These are phyloP conservation scores for Melanotaenia duboulayi DNA, from an alignment of 2,113 vertebrate species.

Conservation along the genomic window DNA sequence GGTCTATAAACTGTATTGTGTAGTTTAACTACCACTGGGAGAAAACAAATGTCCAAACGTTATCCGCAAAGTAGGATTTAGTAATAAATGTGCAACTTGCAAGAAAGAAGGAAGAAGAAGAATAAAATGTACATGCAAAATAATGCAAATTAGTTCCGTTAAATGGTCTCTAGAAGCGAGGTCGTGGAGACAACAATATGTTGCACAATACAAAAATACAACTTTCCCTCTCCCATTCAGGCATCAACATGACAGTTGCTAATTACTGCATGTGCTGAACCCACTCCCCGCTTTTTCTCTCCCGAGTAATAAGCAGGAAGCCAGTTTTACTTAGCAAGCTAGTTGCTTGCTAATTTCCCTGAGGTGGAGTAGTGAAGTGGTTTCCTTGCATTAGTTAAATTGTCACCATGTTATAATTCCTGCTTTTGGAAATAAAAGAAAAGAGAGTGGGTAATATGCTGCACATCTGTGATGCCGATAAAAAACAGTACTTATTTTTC, in stretches of 20 bases:
- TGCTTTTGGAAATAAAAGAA: not conserved
- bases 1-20: not conserved
- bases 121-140: conserved; percentile 12
- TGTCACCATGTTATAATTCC: conserved; percentile 36
- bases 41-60: not conserved
- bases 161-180: not conserved
- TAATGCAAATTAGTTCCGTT: not conserved
- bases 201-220: conserved; percentile 13
- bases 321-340: conserved; percentile 31
- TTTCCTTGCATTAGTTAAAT: conserved; percentile 26
- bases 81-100: not conserved
- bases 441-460: conserved; percentile 11
- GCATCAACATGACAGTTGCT: conserved; percentile 44
- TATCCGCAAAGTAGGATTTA: conserved; percentile 10
- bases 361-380: conserved; percentile 20
- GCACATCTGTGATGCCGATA: not conserved
- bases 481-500: not conserved
- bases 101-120: not conserved
- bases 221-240: conserved; percentile 5
- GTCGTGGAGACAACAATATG: not conserved
- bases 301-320: conserved; percentile 33
- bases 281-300: conserved; percentile 41
- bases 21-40: not conserved
- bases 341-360: conserved; percentile 55
- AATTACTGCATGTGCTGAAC: conserved; percentile 48